Evolutionary conservation across 2,113 vertebrate genomes (phyloP), one percentile per base, ranked within the genome.

Genomic region (Hippocampus mohnikei): DNA sequence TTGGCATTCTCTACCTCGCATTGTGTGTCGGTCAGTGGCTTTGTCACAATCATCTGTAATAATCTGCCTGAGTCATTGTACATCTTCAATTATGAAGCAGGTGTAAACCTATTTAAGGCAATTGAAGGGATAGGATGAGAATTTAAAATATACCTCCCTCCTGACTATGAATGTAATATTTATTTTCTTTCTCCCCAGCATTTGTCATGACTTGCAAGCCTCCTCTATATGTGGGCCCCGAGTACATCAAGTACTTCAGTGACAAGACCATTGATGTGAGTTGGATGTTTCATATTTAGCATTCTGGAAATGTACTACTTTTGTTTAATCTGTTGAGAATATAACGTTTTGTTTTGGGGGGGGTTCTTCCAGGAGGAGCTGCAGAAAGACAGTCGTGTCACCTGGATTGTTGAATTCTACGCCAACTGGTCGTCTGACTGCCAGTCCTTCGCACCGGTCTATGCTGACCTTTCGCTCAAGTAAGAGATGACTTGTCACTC

Each of bases 381-480:
- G 80, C 93, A 94, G 71, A 88, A 67, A 41, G 95, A 98, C 89
- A 90, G 89, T 69, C 93, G 94, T 0, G 89, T 95, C 70, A 95
- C 93, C 0, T 99, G 97, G 97, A 93, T 99, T 0, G 93, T 98
- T 0, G 97, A 98, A 85, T 97, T 97, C 85, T 99, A 97, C 0
- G 95, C 97, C 76, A 98, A 98, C 80, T 98, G 96, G 97, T 96
- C 96, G 25, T 93, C 93, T 0, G 96, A 98, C 71, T 98, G 96
- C 84, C 96, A 98, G 79, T 95, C 95, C 1, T 99, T 99, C 0
- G 96, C 96, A 10, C 93, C 96, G 0, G 89, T 98, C 81, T 98
- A 95, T 0, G 96, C 96, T 0, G 93, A 97, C 62, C 93, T 99
- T 20, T 98, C 96, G 33, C 93, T 98, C 65, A 98, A 95, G 96